Evolutionary conservation across 2,888 invertebrate genomes (phyloP), one percentile per base, ranked within the genome.

Genomic region (Pemphredon lugubris): DNA sequence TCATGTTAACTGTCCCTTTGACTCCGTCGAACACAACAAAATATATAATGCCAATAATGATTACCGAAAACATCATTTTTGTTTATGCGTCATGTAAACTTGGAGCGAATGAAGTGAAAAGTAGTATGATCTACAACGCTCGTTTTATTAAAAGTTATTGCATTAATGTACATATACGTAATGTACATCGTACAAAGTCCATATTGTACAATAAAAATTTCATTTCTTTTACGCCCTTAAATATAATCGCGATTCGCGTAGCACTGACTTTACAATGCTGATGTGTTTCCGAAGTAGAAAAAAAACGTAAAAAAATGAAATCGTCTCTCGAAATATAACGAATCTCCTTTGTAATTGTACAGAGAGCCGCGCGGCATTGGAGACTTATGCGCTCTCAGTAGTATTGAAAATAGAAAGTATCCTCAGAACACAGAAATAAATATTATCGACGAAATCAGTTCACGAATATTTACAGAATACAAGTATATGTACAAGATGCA

Each of bases 71-170:
- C 21, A 5, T 40, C 32, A 47, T 5, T 44, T 21, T 23, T 68
- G 6, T 44, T 42, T 18, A 58, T 20, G n/a, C 30, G 18, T 37
- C n/a, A 44, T n/a, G 16, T 45, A 26, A 44, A 74, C 21, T 14
- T 34, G 54, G 14, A 60, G 5, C 7, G 40, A 74, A 32, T 48
- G 9, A 59, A 61, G 57, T 59, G 13, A 65, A n/a, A 51, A 20
- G 50, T 59, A 37, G n/a, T 51, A 59, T 47, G 48, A 63, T 50
- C 21, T 61, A 42, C 50, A 66, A 72, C 37, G 39, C 53, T 40
- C 16, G 16, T 65, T 66, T 73, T 61, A 67, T 76, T 76, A 64
- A 70, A 66, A 76, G 48, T 76, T 66, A 73, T 73, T 70, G 66
- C 48, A 51, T 66, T 68, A 69, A 73, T 65, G 45, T 73, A 64